Evolutionary conservation across 2,113 vertebrate genomes (phyloP).

Genomic region (Rutilus rutilus): DNA sequence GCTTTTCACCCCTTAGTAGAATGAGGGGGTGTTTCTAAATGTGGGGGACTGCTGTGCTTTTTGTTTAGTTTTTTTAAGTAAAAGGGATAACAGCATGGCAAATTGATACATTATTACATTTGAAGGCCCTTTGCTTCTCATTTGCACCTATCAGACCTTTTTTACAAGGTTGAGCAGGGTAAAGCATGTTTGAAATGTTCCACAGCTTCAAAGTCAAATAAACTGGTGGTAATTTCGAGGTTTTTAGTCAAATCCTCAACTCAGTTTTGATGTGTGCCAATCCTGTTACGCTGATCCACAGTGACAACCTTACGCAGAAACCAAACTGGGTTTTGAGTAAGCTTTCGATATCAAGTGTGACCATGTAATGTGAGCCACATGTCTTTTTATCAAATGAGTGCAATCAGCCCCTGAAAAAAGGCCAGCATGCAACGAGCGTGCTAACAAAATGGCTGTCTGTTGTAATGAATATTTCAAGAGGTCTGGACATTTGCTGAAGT

Average conservation of each 20-base stretch:
- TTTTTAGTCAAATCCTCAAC: slow-evolving; percentile 53
- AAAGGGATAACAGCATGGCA: slow-evolving; percentile 56
- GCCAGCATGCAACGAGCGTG: slow-evolving; percentile 26
- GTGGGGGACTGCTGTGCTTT: slow-evolving; percentile 45
- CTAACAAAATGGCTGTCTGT: slow-evolving; percentile 70
- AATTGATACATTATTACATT: slow-evolving; percentile 74
- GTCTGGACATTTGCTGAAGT: slow-evolving; percentile 68
- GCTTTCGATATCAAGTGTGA: slow-evolving; percentile 76
- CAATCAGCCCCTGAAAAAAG: slow-evolving; percentile 66
- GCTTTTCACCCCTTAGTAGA: slow-evolving; percentile 63
- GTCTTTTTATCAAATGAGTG: slow-evolving; percentile 68
- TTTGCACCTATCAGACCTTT: slow-evolving; percentile 14
- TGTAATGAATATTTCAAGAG: slow-evolving; percentile 78
- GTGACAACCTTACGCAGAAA: slow-evolving; percentile 72
- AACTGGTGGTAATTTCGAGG: slow-evolving; percentile 64
- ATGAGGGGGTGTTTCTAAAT: slow-evolving; percentile 61
- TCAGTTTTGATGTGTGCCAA: slow-evolving; percentile 67
- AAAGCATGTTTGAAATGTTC: slow-evolving; percentile 48
- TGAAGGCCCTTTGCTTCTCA: slow-evolving; percentile 60
- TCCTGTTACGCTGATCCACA: slow-evolving; percentile 71
- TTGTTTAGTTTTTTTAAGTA: not conserved
- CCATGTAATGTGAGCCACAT: slow-evolving; percentile 76
- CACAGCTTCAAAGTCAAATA: slow-evolving; percentile 58
- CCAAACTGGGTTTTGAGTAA: slow-evolving; percentile 66
- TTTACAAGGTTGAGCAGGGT: not conserved